Conservation (phyloP, 2,797 vertebrate species). For the Brachyalestes nurse region DNA sequence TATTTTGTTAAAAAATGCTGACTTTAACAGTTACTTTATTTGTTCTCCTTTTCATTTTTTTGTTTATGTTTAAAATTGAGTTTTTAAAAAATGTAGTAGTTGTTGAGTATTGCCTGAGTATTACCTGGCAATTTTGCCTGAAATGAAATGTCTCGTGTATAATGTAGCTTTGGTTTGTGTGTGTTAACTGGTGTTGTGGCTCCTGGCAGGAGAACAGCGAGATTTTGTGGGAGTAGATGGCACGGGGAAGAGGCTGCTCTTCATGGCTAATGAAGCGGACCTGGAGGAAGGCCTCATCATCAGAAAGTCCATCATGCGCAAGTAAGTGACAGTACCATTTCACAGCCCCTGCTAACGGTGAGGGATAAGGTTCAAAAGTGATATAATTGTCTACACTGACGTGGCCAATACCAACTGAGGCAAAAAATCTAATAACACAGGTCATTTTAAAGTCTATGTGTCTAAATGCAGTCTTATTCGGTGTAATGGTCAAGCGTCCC, state of each 20-base stretch:
- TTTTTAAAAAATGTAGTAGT: too few relatives aligned
- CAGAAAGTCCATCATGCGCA: constrained; percentile 92
- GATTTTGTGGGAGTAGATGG: constrained; percentile 96
- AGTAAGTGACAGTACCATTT: constrained; percentile 78
- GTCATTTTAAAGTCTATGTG: too few relatives aligned
- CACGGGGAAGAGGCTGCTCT: constrained; percentile 91
- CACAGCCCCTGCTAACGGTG: background rate
- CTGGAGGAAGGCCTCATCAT: constrained; percentile 93
- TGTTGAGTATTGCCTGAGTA: too few relatives aligned
- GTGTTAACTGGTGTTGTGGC: constrained; percentile 12
- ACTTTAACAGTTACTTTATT: too few relatives aligned
- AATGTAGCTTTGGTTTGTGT: background rate
- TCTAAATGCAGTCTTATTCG: too few relatives aligned
- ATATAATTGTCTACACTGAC: too few relatives aligned
- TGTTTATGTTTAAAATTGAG: too few relatives aligned
- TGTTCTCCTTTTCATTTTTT: too few relatives aligned
- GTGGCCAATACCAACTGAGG: too few relatives aligned
- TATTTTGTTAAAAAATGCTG: too few relatives aligned
- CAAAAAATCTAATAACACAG: too few relatives aligned
- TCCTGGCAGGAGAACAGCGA: constrained; percentile 89
- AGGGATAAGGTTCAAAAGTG: background rate
- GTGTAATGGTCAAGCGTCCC: too few relatives aligned
- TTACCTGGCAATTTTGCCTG: background rate
- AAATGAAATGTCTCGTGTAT: background rate
- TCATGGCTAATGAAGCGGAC: constrained; percentile 98